phyloP scores from a whole-genome alignment of 2,113 vertebrate species.

The Strigops habroptila region DNA sequence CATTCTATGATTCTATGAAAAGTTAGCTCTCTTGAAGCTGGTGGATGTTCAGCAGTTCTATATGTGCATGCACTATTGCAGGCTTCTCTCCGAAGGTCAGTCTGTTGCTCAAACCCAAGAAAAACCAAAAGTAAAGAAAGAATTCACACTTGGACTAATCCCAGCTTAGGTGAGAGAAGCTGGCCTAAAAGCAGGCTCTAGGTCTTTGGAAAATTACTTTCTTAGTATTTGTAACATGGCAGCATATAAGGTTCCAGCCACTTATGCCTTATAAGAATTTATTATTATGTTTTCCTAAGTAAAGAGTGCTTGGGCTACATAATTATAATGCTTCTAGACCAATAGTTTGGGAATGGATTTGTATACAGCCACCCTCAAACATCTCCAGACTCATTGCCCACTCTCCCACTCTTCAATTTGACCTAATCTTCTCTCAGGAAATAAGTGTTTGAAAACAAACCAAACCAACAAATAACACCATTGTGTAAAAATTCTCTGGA shows the following conservation, averaged over 20 bases:
- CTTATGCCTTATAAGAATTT: not conserved
- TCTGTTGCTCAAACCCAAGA: not conserved
- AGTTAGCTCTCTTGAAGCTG: not conserved
- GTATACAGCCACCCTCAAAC: not conserved
- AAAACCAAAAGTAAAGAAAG: not conserved
- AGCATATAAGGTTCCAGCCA: not conserved
- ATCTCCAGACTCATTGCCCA: not conserved
- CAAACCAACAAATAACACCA: not conserved
- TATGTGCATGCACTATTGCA: accelerated
- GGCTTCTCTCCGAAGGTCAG: not conserved
- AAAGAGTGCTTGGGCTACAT: not conserved
- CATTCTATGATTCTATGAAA: not conserved
- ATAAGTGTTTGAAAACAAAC: not conserved
- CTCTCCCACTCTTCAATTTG: not conserved
- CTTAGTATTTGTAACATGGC: not conserved
- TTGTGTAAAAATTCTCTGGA: not conserved
- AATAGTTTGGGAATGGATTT: not conserved
- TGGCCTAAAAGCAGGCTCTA: not conserved
- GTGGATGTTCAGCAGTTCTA: not conserved
- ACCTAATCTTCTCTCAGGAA: not conserved
- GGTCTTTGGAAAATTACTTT: not conserved
- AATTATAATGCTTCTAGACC: not conserved
- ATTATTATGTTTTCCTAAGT: not conserved
- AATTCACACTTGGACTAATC: not conserved
- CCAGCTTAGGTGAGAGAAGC: not conserved